Evolutionary conservation across 2,797 vertebrate genomes (phyloP), one percentile per base, ranked within the genome.

Genomic region (Helostoma temminkii): DNA sequence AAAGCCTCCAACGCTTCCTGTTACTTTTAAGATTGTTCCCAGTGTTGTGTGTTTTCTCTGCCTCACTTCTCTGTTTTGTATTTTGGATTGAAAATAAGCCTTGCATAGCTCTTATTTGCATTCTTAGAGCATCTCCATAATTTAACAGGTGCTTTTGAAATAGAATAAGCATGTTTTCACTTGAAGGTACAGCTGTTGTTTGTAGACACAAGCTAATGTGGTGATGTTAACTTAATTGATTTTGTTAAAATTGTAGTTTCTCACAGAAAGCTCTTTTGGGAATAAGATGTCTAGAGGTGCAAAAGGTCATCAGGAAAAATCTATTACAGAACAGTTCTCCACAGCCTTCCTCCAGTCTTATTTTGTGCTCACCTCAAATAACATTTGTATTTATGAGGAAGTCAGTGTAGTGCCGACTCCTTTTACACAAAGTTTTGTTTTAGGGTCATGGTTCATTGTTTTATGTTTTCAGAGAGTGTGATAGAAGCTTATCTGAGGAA

Each of bases 71-170:
- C n/a, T 19, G 62, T 56, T 71, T 80, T 79, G 57, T 74, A 46
- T 81, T 64, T 64, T 34, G 46, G 65, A 56, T 69, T 69, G 47
- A 83, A 81, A 83, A 77, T 66, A 72, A 84, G 66, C 49, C 70
- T 39, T 37, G 52, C 67, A 43, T 58, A 12, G 41, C 61, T 74
- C 63, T 79, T 69, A 75, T 92, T 86, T 90, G 81, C 81, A 87
- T 78, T 79, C 74, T n/a, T 74, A 5, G 47, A 64, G 76, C 78
- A 64, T 66, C 49, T 91, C 67, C 74, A 89, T 90, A 71, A 90
- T 93, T 90, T 82, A 86, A 76, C 73, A 81, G 64, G 65, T 78
- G 76, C 68, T 22, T 74, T 58, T 54, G 61, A 56, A 76, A 63
- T 34, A 4, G 34, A 2, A 24, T 53, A 1, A 32, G 43, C 19